phyloP scores from a whole-genome alignment of 2,113 vertebrate species.

The Crocuta crocuta region DNA sequence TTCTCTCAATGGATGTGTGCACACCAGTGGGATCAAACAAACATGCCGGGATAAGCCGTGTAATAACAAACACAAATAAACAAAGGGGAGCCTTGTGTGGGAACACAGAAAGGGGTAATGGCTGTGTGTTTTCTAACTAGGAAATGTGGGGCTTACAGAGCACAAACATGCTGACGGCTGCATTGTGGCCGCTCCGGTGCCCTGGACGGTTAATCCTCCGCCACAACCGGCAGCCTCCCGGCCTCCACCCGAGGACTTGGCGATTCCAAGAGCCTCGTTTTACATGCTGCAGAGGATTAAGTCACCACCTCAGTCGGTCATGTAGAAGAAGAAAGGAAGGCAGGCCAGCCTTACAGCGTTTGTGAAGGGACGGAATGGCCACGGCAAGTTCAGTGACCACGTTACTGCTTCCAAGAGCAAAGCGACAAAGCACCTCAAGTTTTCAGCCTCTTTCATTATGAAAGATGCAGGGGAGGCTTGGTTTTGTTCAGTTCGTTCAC shows the following conservation, averaged over 20 bases:
- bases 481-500: not conserved
- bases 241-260: conserved; percentile 85
- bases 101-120: conserved; percentile 83
- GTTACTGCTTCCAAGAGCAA: conserved; percentile 85
- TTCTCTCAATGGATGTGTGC: conserved; percentile 77
- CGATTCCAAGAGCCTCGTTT: conserved; percentile 89
- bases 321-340: conserved; percentile 75
- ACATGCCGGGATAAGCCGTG: conserved; percentile 86
- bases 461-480: conserved; percentile 83
- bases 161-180: conserved; percentile 93
- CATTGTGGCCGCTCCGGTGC: conserved; percentile 93
- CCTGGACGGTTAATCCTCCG: conserved; percentile 87
- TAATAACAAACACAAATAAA: conserved; percentile 88
- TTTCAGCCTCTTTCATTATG: conserved; percentile 74
- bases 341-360: conserved; percentile 85
- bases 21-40: conserved; percentile 80
- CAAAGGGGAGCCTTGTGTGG: conserved; percentile 87
- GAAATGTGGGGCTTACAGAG: conserved; percentile 87
- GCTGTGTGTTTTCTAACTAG: conserved; percentile 89
- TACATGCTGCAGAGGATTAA: conserved; percentile 89
- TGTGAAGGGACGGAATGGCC: conserved; percentile 86
- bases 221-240: conserved; percentile 91
- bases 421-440: conserved; percentile 84
- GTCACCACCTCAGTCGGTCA: conserved; percentile 88
- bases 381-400: conserved; percentile 88